phyloP scores from a whole-genome alignment of 2,113 vertebrate species.

The Tupaia tana region DNA sequence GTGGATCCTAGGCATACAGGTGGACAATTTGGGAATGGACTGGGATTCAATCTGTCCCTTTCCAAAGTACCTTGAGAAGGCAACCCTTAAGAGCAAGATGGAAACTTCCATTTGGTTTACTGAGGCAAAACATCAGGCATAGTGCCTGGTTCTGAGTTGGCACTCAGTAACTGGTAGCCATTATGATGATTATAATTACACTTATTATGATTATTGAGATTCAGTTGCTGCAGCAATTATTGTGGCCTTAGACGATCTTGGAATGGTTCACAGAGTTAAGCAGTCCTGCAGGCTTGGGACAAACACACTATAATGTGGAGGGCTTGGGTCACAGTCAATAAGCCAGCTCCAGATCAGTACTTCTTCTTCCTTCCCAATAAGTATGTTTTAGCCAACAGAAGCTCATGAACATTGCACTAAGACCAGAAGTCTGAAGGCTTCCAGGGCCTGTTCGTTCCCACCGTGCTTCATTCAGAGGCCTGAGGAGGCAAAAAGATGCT shows the following conservation, averaged over 20 bases:
- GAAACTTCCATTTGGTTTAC: constrained; percentile 71
- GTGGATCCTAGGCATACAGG: not conserved
- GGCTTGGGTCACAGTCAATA: not conserved
- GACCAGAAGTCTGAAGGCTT: not conserved
- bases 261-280: constrained; percentile 23
- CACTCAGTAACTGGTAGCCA: constrained; percentile 65
- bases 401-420: not conserved
- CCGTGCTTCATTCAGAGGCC: not conserved
- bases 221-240: constrained; percentile 51
- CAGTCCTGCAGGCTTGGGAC: not conserved
- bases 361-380: constrained; percentile 11
- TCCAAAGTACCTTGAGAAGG: not conserved
- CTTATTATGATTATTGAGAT: constrained; percentile 66
- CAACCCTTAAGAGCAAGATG: constrained; percentile 25
- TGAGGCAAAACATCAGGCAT: constrained; percentile 61
- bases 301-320: not conserved
- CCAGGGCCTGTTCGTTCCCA: not conserved
- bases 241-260: constrained; percentile 62
- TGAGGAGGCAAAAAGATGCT: constrained; percentile 1
- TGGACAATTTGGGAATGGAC: not conserved
- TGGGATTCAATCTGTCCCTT: not conserved
- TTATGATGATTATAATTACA: constrained; percentile 67
- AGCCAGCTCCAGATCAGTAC: not conserved
- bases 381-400: not conserved
- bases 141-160: constrained; percentile 69